Conservation (phyloP, 2,888 invertebrate species). For the Glaucopsyche alexis region DNA sequence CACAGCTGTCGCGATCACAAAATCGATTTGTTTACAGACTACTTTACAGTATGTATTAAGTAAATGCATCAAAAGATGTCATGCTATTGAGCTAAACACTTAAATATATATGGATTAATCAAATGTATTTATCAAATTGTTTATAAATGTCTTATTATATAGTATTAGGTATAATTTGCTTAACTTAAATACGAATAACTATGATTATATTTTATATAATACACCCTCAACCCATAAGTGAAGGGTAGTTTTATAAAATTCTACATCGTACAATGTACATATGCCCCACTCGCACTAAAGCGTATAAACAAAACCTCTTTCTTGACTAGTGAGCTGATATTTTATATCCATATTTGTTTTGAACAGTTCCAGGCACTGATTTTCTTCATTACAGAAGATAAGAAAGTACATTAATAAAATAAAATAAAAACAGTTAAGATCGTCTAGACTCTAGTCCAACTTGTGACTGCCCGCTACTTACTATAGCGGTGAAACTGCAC, state of each 20-base stretch:
- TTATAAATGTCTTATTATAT: conserved; percentile 21
- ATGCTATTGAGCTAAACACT: conserved; percentile 30
- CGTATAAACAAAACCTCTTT: conserved; percentile 14
- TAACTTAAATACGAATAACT: neutral
- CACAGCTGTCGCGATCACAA: conserved; percentile 59
- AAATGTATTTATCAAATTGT: conserved; percentile 28
- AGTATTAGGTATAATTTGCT: neutral
- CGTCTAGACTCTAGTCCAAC: neutral
- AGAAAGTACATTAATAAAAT: neutral
- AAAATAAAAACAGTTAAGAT: neutral
- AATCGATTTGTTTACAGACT: conserved; percentile 22
- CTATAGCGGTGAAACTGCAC: too few species aligned
- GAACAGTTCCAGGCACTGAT: conserved; percentile 20
- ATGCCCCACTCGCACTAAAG: conserved; percentile 5
- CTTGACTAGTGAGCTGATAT: conserved; percentile 4
- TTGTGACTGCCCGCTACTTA: neutral
- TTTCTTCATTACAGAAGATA: conserved; percentile 9
- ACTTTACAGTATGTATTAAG: conserved; percentile 34
- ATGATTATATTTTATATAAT: neutral
- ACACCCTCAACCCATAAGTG: neutral
- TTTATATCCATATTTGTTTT: conserved; percentile 12
- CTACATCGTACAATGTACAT: conserved; percentile 26
- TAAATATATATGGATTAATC: conserved; percentile 28
- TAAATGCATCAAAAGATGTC: conserved; percentile 41
- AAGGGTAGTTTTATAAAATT: conserved; percentile 21